Evolutionary conservation across 92 coral and sea anemone species (phyloP).

Genomic region (Diadumene lineata): DNA sequence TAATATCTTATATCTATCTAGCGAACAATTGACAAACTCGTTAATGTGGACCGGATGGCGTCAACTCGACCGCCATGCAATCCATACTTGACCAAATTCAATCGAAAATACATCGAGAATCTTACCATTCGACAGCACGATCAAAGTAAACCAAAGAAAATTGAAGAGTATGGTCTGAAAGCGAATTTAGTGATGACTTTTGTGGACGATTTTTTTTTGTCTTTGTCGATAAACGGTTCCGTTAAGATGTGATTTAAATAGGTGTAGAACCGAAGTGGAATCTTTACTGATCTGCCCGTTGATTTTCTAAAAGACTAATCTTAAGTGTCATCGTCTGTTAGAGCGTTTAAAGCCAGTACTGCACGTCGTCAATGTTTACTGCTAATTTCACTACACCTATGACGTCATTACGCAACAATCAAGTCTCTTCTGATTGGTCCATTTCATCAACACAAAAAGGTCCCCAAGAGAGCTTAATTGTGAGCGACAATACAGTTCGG

Average conservation of each 20-base stretch:
- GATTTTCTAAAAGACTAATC: conserved; percentile 10
- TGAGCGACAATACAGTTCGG: neutral
- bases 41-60: conserved; percentile 21
- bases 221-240: no score
- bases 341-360: neutral
- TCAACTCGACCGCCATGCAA: conserved; percentile 16
- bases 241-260: no score
- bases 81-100: conserved; percentile 5
- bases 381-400: conserved; percentile 19
- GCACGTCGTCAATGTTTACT: neutral
- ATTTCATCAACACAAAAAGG: neutral
- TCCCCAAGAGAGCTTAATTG: conserved; percentile 7
- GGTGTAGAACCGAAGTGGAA: neutral
- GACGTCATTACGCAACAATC: conserved; percentile 8
- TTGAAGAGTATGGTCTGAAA: no score
- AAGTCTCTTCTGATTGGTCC: conserved; percentile 6
- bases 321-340: conserved; percentile 23
- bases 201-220: no score
- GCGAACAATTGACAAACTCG: conserved; percentile 1
- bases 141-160: neutral
- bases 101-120: conserved; percentile 1
- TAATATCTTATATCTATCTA: conserved; percentile 13
- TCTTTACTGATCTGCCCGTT: neutral
- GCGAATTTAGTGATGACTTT: no score
- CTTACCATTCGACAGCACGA: conserved; percentile 7